Evolutionary conservation across 1,140 invertebrate genomes (phyloP), one percentile per base, ranked within the genome.

Genomic region (Halotydeus destructor): DNA sequence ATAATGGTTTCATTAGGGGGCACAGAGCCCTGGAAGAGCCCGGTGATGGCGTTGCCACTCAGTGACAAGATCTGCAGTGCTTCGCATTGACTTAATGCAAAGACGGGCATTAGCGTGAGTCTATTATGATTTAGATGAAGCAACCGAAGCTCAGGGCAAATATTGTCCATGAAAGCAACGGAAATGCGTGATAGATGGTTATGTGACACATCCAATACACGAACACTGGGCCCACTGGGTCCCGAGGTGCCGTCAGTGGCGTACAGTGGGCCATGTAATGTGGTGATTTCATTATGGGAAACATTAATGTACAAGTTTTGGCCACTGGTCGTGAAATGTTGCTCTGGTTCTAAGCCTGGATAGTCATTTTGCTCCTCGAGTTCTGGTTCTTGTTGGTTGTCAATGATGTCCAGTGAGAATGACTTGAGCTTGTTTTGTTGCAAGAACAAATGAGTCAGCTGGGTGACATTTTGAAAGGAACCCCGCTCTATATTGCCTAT

Each of bases 381-480:
- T n/a, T 8, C 5, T 25, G 12, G 2, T 14, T 14, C 5, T 76
- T 72, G 2, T 44, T 84, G 60, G 22, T 75, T 69, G 1, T 71
- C 70, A 3, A 86, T 66, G 0, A 79, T 70, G 49, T 73, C 69
- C 35, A 78, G 78, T 12, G 81, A 81, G 26, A 86, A 69, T 27
- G 61, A 62, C 18, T 66, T 69, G 48, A 88, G 60, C 34, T 75
- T 64, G 54, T 81, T 80, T 42, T 68, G 64, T 58, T 78, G 75
- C 14, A 80, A 59, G 54, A 79, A 76, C 33, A 80, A 52, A 50
- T 71, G 68, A 34, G 69, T 63, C 40, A 80, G 57, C 55, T 67
- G 70, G 16, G 72, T 70, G 11, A 79, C 62, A 55, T 75, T 69
- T 9, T 61, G 57, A 55, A 80, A 78, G 12, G 75, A 67, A 12